Evolutionary conservation across 2,797 vertebrate genomes (phyloP).

Genomic region (Myotis findleyi): DNA sequence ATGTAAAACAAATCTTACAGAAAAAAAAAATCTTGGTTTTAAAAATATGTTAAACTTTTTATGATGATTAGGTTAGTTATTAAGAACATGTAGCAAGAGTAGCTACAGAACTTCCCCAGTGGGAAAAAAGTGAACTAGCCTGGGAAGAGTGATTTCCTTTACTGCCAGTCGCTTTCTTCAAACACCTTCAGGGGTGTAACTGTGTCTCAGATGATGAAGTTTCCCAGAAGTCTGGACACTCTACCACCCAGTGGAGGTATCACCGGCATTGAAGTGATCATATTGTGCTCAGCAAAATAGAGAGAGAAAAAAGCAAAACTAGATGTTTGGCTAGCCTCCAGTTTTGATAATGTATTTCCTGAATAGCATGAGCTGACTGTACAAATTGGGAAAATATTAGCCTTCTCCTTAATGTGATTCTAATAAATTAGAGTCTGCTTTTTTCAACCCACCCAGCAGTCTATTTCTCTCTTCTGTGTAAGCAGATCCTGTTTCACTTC

Average conservation of each 20-base stretch:
- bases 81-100: background rate
- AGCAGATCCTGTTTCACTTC: conserved; percentile 24
- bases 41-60: conserved; percentile 55
- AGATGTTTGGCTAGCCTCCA: background rate
- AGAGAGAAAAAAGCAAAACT: conserved; percentile 28
- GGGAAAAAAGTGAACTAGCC: conserved; percentile 13
- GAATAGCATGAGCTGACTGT: conserved; percentile 6
- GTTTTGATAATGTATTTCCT: conserved; percentile 3
- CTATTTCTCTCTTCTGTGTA: conserved; percentile 1
- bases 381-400: background rate
- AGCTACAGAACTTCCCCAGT: background rate
- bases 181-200: conserved; percentile 8
- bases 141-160: background rate
- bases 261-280: background rate
- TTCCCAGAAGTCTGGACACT: conserved; percentile 14
- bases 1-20: conserved; percentile 1
- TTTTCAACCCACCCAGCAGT: background rate
- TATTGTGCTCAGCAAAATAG: conserved; percentile 6
- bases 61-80: conserved; percentile 21
- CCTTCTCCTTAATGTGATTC: conserved; percentile 40
- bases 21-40: conserved; percentile 32
- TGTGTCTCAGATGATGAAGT: conserved; percentile 15
- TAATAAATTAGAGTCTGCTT: background rate
- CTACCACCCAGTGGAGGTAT: background rate
- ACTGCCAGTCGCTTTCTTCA: background rate